Base-by-base conservation (phyloP, 2,113 vertebrate genomes). In the Meles meles region DNA sequence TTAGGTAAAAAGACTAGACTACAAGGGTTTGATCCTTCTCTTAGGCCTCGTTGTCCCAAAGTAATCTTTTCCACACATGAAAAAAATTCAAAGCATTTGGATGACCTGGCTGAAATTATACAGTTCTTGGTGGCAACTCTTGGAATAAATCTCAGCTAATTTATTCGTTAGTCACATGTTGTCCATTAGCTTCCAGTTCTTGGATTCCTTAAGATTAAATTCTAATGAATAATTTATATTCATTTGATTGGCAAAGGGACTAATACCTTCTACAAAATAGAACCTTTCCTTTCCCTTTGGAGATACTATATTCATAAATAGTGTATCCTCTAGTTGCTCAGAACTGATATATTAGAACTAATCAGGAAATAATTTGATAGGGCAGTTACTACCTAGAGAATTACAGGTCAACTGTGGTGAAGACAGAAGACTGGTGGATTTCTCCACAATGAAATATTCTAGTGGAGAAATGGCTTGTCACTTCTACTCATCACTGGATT, bases 201-300 rank as follows among this genome's bases (percentile, higher is more conserved):
- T 93, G 20, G 71, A 92, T 92, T 89, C 63, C 65, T 42, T 82
- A 86, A 92, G 83, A 79, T 93, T 92, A 96, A 77, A 15, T 47
- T 42, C 47, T 93, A 83, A 76, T 77, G 80, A 93, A 91, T 52
- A 86, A 44, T 95, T 93, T 57, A 63, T 91, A 42, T 94, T 97
- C n/a, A 91, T 89, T 94, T 96, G 65, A 95, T 59, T 89, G 72
- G 44, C 79, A 89, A 92, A 92, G 29, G 6, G 31, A 80, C 42
- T n/a, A 88, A 96, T 55, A 59, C 27, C 42, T 80, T 90, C n/a
- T 59, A 59, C 17, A 71, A 96, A 96, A 85, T 21, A 52, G 12
- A 49, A 65, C 49, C 74, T 84, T 83, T 65, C 3, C 23, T 69
- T 72, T 91, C 85, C 69, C 63, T 91, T 88, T 80, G 82, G 59